Evolutionary conservation across 1,140 invertebrate species (phyloP).

Genomic region (Drosophila pandora): DNA sequence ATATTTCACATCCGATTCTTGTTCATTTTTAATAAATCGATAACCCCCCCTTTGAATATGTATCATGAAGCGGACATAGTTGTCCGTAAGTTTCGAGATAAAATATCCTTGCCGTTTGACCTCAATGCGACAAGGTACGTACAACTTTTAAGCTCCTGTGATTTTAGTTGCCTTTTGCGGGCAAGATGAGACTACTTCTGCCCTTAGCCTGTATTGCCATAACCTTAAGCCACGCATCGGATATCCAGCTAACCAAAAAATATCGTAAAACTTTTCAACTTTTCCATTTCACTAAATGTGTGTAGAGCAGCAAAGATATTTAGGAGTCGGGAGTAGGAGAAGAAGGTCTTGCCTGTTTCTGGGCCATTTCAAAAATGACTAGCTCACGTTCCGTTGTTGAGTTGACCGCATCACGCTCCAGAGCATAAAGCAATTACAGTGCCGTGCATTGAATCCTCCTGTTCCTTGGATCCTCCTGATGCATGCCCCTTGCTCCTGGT

Average conservation of each 20-base stretch:
- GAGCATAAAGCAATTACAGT: constrained; percentile 76
- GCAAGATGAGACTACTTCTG: neutral
- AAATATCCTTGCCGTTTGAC: constrained; percentile 25
- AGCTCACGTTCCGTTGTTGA: constrained; percentile 74
- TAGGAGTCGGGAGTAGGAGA: neutral
- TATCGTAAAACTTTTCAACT: constrained; percentile 77
- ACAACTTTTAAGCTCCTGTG: constrained; percentile 22
- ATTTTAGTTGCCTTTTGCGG: neutral
- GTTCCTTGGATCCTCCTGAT: constrained; percentile 14
- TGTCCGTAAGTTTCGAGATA: constrained; percentile 33
- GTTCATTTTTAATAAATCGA: neutral
- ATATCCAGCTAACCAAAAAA: constrained; percentile 53
- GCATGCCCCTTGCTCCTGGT: constrained; percentile 1
- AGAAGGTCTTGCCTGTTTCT: constrained; percentile 20
- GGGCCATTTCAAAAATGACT: constrained; percentile 66
- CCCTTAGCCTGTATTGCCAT: constrained; percentile 4
- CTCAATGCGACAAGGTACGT: constrained; percentile 34
- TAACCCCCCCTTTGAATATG: neutral
- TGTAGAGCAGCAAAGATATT: neutral
- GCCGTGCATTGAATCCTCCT: constrained; percentile 69
- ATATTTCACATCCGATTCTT: neutral
- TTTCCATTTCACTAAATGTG: constrained; percentile 42
- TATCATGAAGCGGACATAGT: constrained; percentile 18
- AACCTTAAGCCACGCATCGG: constrained; percentile 51
- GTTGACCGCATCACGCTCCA: constrained; percentile 77